Conservation (phyloP, 1,140 invertebrate species). For the Coenobita brevimanus region DNA sequence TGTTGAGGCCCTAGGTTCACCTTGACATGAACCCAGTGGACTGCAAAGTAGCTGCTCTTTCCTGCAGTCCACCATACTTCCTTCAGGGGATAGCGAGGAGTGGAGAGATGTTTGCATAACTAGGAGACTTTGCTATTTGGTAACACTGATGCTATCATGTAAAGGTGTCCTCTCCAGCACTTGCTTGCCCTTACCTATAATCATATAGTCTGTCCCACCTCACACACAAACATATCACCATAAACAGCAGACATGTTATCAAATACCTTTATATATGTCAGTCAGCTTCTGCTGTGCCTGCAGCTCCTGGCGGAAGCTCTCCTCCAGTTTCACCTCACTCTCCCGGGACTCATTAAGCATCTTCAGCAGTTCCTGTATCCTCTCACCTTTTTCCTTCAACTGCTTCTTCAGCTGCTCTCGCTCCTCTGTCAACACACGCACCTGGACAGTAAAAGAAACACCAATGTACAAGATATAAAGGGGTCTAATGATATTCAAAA, state of each 20-base stretch:
- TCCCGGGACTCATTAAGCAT: constrained; percentile 42
- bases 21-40: too few species aligned
- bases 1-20: too few species aligned
- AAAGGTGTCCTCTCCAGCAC: too few species aligned
- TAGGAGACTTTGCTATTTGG: too few species aligned
- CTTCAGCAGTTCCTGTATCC: constrained; percentile 33
- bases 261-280: constrained; percentile 53
- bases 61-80: too few species aligned
- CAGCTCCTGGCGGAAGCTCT: constrained; percentile 44
- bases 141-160: too few species aligned
- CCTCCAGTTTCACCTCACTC: constrained; percentile 46
- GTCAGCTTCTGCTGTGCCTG: constrained; percentile 46
- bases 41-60: too few species aligned
- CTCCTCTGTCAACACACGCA: constrained; percentile 40
- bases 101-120: too few species aligned
- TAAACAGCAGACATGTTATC: neutral
- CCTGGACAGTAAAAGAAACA: neutral
- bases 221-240: neutral
- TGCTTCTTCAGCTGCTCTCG: constrained; percentile 26
- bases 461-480: neutral
- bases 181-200: neutral
- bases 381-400: constrained; percentile 32
- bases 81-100: too few species aligned
- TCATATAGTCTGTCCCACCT: too few species aligned
- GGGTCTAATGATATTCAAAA: neutral